These are phyloP conservation scores for Atlantisia rogersi DNA, from an alignment of 2,113 vertebrate genomes.

Conservation along the genomic window DNA sequence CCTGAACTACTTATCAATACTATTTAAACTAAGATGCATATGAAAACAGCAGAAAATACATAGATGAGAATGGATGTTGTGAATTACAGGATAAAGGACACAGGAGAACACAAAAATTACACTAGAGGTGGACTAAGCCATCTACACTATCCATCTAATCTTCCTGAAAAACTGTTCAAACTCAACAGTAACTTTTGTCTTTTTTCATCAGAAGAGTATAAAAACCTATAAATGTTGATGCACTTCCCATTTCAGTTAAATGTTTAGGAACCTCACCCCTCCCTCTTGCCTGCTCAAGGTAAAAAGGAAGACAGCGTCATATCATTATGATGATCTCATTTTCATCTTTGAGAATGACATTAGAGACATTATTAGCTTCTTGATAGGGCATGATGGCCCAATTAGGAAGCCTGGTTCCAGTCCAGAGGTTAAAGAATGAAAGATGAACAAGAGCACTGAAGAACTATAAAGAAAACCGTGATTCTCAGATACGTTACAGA, in stretches of 20 bases:
- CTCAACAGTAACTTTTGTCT: background rate
- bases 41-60: background rate
- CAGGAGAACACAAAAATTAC: background rate
- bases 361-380: background rate
- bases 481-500: background rate
- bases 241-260: background rate
- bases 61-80: background rate
- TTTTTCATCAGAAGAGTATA: background rate
- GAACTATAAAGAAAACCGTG: background rate
- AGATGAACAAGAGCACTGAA: background rate
- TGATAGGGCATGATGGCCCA: background rate
- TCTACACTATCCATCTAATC: background rate
- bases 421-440: background rate
- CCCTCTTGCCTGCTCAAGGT: background rate
- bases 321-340: background rate
- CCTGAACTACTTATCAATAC: background rate
- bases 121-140: background rate
- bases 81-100: background rate
- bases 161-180: background rate
- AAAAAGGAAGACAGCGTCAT: background rate
- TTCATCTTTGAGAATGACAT: background rate
- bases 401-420: background rate
- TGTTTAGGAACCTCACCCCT: background rate
- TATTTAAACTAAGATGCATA: background rate
- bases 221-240: background rate